These are phyloP conservation scores for Halcyon chelicuti DNA, from an alignment of 2,797 vertebrate species.

Conservation along the genomic window DNA sequence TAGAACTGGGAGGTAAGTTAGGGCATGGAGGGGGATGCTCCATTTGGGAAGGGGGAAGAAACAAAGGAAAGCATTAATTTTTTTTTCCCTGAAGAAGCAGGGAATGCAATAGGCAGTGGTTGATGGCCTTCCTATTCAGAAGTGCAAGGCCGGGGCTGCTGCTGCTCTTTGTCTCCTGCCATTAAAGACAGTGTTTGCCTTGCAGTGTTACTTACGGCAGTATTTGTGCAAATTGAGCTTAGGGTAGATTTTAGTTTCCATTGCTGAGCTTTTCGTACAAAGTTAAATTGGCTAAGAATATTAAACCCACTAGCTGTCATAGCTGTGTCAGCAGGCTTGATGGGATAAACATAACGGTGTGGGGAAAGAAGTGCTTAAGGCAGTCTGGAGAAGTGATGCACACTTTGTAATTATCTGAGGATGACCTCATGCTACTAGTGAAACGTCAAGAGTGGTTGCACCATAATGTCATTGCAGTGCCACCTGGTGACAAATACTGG, in stretches of 20 bases:
- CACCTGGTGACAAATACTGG: conserved; percentile 39
- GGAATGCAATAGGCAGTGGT: background rate
- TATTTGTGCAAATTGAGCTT: background rate
- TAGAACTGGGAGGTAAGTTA: background rate
- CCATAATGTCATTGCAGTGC: background rate
- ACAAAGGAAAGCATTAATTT: background rate
- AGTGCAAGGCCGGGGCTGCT: background rate
- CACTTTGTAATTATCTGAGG: too few relatives aligned
- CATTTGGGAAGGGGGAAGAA: background rate
- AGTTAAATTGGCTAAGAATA: background rate
- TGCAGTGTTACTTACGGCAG: background rate
- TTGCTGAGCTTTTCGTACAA: background rate
- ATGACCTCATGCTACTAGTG: background rate
- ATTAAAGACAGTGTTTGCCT: background rate
- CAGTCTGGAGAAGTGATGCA: background rate
- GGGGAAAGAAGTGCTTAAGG: background rate
- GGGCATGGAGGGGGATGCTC: background rate
- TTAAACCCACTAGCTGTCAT: background rate
- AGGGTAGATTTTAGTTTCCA: background rate
- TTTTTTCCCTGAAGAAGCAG: background rate
- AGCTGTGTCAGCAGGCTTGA: background rate
- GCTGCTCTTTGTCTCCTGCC: background rate
- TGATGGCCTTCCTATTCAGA: background rate
- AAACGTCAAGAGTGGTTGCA: background rate
- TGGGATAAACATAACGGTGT: background rate